Percentiles rank a stretch among this genome's conserved stretches.
phyloP scores from a whole-genome alignment of 2,797 vertebrate species.

The Numenius phaeopus region DNA sequence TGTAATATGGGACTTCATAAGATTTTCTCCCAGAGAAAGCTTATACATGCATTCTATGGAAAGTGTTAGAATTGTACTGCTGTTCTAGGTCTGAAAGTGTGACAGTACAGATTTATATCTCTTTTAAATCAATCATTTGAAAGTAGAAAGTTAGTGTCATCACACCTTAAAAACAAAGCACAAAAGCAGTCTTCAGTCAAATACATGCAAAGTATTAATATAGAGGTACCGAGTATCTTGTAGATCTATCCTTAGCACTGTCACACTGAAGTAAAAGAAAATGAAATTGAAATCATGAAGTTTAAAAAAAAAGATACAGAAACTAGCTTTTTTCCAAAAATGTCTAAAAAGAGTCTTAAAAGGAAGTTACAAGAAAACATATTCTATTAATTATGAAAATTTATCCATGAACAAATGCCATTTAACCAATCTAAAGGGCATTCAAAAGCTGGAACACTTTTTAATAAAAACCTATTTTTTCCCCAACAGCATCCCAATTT shows the following conservation, averaged over 20 bases:
- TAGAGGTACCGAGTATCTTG: constrained; percentile 59
- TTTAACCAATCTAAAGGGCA: neutral
- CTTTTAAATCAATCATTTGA: neutral
- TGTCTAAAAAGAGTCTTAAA: neutral
- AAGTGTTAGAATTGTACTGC: neutral
- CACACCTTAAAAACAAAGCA: neutral
- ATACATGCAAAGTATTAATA: constrained; percentile 46
- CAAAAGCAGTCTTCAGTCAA: neutral
- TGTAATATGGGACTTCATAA: neutral
- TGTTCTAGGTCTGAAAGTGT: neutral
- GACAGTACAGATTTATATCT: neutral
- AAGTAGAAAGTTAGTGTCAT: neutral
- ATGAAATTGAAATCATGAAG: neutral
- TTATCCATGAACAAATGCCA: neutral
- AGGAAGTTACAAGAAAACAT: neutral
- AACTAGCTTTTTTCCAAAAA: neutral
- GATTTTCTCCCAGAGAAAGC: neutral
- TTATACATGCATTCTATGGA: neutral
- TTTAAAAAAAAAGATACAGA: neutral
- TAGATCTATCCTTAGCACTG: constrained; percentile 47
- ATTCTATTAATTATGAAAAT: neutral
- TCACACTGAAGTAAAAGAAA: constrained; percentile 61
- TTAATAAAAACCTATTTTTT: neutral
- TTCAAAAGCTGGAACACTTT: neutral
- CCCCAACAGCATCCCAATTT: neutral